These are phyloP conservation scores for Drosophila mauritiana DNA, from an alignment of 1,140 invertebrate species.

Conservation along the genomic window DNA sequence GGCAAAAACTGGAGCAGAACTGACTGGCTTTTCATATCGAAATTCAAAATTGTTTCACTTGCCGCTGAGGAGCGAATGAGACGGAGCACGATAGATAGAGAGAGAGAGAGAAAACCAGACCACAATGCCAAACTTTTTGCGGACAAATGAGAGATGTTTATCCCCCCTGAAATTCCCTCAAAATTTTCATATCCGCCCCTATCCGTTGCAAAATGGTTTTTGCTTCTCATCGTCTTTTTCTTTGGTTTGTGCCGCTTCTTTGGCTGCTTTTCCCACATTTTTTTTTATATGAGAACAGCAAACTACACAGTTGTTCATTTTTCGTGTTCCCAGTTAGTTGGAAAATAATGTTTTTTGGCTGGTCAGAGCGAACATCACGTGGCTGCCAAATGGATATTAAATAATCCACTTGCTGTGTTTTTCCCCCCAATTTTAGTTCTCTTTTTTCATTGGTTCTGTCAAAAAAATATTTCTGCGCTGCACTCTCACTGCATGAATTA, in stretches of 20 bases:
- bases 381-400: slow-evolving; percentile 19
- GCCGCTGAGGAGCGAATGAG: background rate
- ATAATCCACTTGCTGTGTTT: slow-evolving; percentile 21
- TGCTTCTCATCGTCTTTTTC: slow-evolving; percentile 26
- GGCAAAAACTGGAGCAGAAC: background rate
- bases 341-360: slow-evolving; percentile 20
- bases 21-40: slow-evolving; percentile 40
- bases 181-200: background rate
- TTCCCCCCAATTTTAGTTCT: background rate
- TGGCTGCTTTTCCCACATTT: background rate
- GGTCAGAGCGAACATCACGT: slow-evolving; percentile 2
- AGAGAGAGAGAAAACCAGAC: background rate
- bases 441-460: background rate
- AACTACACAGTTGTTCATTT: slow-evolving; percentile 36
- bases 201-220: slow-evolving; percentile 44
- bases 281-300: slow-evolving; percentile 29
- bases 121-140: slow-evolving; percentile 48
- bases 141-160: slow-evolving; percentile 37
- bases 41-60: slow-evolving; percentile 42
- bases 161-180: background rate
- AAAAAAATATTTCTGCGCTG: slow-evolving; percentile 19
- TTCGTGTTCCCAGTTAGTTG: slow-evolving; percentile 16
- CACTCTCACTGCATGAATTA: slow-evolving; percentile 31
- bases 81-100: background rate
- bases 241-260: slow-evolving; percentile 1